These are phyloP conservation scores for Cepphus grylle DNA, from an alignment of 2,113 vertebrate species.

Conservation along the genomic window DNA sequence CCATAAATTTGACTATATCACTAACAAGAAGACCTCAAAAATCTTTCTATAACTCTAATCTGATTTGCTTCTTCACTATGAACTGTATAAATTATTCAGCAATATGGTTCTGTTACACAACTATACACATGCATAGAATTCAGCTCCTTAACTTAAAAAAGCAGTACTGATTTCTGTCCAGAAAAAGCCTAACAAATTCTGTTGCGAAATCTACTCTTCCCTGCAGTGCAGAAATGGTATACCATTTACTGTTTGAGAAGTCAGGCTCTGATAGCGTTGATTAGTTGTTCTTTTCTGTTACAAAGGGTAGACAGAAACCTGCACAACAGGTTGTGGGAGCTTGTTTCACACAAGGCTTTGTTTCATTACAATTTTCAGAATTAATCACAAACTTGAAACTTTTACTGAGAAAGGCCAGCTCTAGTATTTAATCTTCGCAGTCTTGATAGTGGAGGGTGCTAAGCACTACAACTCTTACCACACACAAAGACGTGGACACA, in stretches of 20 bases:
- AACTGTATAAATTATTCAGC: background rate
- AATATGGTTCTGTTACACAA: background rate
- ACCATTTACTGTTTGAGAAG: background rate
- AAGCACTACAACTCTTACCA: background rate
- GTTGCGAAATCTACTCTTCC: background rate
- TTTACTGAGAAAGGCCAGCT: background rate
- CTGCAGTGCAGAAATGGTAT: background rate
- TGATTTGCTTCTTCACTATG: background rate
- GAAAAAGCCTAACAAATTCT: background rate
- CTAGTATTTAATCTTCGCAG: background rate
- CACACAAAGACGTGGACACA: background rate
- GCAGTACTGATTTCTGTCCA: background rate
- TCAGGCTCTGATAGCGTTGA: background rate
- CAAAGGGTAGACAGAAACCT: constrained; percentile 44
- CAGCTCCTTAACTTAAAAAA: background rate
- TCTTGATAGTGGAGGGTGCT: rapidly evolving
- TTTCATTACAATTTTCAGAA: constrained; percentile 30
- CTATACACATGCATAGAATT: background rate
- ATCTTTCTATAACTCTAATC: background rate
- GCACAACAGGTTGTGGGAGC: background rate
- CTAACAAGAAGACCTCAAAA: background rate
- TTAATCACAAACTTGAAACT: constrained; percentile 50
- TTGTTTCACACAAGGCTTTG: constrained; percentile 21
- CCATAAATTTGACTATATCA: background rate
- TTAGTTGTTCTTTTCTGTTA: background rate